Base-by-base conservation (phyloP, 1,140 invertebrate genomes). In the Lineus longissimus region DNA sequence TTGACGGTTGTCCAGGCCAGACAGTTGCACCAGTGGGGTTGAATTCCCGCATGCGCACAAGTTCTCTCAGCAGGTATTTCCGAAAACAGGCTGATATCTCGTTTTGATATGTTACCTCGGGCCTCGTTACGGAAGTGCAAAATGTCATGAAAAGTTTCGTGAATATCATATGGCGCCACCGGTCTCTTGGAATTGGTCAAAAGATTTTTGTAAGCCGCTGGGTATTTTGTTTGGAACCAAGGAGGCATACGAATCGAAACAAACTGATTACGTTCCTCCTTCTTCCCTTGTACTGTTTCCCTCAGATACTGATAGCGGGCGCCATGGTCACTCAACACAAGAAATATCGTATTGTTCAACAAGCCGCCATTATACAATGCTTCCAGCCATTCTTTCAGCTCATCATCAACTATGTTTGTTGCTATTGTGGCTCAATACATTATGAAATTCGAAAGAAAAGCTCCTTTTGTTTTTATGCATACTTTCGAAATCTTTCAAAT, bases 1-100 rank as follows among this genome's bases (percentile, higher is more conserved):
- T 77, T 62, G 1, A 88, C 75, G 66, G 83, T 73, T 63, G 87
- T 73, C 91, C 91, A 94, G 4, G 86, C 85, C 2, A 94, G 80
- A 73, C 93, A 96, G 4, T 91, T 88, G 72, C 93, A 96, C 93
- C 93, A 96, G 79, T 95, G 93, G 0, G 91, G 88, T 75, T 93
- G 91, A 56, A 95, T 92, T 47, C 88, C 90, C 2, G 93, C 93
- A 79, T 93, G 87, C 17, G 86, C 84, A 74, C 92, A 94, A 4
- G 89, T 91, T 47, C 92, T 84, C 55, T 88, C 85, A 61, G 87
- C 84, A 9, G 75, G 69, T n/a, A 76, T 70, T 57, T 70, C 60
- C 9, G 61, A 64, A 70, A 91, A 88, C 25, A 91, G 79, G 47
- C 86, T 89, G 29, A 91, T 84, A 0, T 85, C 86, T 58, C 90